Evolutionary conservation across 2,888 invertebrate species (phyloP), one percentile per base, ranked within the genome.

Genomic region (Graphium colonna): DNA sequence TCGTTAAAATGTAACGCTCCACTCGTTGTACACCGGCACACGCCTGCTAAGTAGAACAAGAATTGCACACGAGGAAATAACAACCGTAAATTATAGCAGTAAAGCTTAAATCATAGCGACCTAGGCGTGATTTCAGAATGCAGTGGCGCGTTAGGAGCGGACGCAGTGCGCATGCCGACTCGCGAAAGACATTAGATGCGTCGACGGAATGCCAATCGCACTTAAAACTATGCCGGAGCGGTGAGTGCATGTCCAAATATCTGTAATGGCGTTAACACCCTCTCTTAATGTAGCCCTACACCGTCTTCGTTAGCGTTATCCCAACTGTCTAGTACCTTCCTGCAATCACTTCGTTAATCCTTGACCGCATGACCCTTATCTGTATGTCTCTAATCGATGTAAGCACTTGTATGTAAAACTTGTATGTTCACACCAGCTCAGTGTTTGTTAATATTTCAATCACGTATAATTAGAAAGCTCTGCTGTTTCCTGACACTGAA

Each of bases 141-240:
- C 58, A 45, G 47, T 59, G 58, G 55, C 61, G 65, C 55, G 69
- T 67, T 53, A 50, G 48, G 62, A 9, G 3, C 36, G 42, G 17
- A 1, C 54, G 36, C 58, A 76, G 59, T 73, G 82, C 82, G 82
- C 82, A 82, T 79, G 82, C 59, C 77, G 57, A 68, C 65, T 10
- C 8, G 33, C 16, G 28, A 41, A 16, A 16, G 41, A 12, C 16
- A 9, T 26, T n/a, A 51, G 50, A 79, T 83, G 82, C 82, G 82
- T 71, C 82, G 77, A 73, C 69, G 68, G 61, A 13, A 39, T 43
- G 28, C 15, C 41, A 21, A 13, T 40, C 36, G 15, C 17, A 51
- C 26, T 16, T 18, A 26, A 50, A 41, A 55, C 42, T 55, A 65
- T 64, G 53, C 56, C 40, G 64, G 60, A 65, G 63, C 68, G 79